Conservation (phyloP, 1,140 invertebrate species). For the Bradysia coprophila region DNA sequence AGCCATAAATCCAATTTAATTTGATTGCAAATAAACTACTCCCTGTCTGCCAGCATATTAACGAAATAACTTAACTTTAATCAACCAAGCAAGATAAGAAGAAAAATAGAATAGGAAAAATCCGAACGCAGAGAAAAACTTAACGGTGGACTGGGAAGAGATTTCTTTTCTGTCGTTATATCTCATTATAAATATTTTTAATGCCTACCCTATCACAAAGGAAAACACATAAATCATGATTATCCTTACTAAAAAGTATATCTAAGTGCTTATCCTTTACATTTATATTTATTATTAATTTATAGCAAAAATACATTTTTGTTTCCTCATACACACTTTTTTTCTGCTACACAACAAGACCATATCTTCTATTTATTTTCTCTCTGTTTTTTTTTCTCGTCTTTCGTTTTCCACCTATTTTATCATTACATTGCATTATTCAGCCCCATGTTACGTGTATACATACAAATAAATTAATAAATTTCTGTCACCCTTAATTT, state of each 20-base stretch:
- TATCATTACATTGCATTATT: constrained; percentile 2
- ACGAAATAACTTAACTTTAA: too few species aligned
- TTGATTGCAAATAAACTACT: too few species aligned
- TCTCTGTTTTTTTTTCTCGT: neutral
- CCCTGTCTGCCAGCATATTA: too few species aligned
- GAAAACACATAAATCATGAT: constrained; percentile 1
- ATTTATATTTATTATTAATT: constrained; percentile 2
- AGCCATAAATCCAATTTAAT: too few species aligned
- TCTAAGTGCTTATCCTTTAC: constrained; percentile 1
- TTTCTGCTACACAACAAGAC: neutral
- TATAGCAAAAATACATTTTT: constrained; percentile 2
- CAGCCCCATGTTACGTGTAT: neutral
- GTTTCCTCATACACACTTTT: neutral
- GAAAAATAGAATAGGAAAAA: too few species aligned
- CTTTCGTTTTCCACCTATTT: constrained; percentile 1
- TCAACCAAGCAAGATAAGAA: too few species aligned
- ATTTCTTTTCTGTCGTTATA: too few species aligned
- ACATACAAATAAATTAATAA: constrained; percentile 5
- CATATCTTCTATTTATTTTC: neutral
- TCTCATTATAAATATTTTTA: too few species aligned
- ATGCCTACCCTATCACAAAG: too few species aligned
- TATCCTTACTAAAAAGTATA: neutral
- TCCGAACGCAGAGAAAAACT: too few species aligned
- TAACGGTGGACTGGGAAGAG: too few species aligned
- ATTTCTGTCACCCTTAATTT: constrained; percentile 5